Percentiles rank a stretch among this genome's conserved stretches.
phyloP scores from a whole-genome alignment of 2,888 invertebrate species.

The Folsomia candida region DNA sequence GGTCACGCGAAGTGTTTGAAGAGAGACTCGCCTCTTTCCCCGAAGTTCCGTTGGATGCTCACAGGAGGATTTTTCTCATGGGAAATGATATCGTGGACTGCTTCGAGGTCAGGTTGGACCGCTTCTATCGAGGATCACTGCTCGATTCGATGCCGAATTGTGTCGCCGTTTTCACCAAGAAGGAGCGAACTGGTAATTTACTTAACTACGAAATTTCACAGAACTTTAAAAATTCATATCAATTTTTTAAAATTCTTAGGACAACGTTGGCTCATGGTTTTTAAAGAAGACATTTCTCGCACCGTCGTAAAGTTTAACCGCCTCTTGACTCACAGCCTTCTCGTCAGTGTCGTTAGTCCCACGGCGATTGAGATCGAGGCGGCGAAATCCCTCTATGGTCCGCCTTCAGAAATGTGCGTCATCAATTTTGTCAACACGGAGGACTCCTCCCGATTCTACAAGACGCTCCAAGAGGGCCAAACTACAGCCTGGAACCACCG shows the following conservation, averaged over 20 bases:
- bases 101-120: background rate
- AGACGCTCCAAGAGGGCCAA: conserved; percentile 7
- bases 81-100: conserved; percentile 7
- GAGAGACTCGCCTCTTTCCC: background rate
- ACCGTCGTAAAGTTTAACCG: conserved; percentile 1
- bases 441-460: background rate
- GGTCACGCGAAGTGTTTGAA: background rate
- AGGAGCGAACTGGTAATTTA: background rate
- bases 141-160: background rate
- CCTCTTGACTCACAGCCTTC: background rate
- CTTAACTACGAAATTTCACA: background rate
- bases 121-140: background rate
- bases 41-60: background rate
- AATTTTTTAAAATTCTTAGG: background rate
- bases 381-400: background rate
- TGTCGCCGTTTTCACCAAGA: conserved; percentile 3
- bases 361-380: conserved; percentile 9
- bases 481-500: conserved; percentile 4
- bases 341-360: background rate
- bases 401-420: conserved; percentile 8
- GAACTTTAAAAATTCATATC: background rate
- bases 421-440: background rate
- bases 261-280: conserved; percentile 8
- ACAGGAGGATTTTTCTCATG: conserved; percentile 1
- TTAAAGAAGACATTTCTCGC: background rate